Conservation (phyloP, 2,113 vertebrate species). For the Tupaia chinensis region DNA sequence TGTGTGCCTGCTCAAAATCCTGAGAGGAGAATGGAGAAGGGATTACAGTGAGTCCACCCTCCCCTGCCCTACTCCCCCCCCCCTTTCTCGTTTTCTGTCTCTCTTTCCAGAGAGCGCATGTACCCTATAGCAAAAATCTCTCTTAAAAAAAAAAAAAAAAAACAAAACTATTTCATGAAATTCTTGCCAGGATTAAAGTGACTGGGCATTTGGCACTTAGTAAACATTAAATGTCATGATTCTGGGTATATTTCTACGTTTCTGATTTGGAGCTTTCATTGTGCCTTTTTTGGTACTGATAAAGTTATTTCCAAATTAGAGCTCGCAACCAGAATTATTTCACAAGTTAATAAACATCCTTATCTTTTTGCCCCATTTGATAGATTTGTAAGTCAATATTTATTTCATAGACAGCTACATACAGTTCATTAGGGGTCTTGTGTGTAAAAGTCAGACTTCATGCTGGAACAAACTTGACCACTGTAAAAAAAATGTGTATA, state of each 20-base stretch:
- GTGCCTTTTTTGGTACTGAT: neutral
- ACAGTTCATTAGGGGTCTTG: neutral
- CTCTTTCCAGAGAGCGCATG: too few species aligned
- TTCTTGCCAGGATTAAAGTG: conserved; percentile 1
- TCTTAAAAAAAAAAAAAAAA: too few species aligned
- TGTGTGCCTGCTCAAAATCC: too few species aligned
- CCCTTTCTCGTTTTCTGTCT: too few species aligned
- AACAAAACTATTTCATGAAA: conserved; percentile 6
- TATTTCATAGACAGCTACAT: neutral
- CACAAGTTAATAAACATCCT: neutral
- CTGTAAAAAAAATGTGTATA: too few species aligned
- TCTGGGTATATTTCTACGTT: neutral
- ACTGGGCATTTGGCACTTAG: neutral
- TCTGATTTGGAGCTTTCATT: conserved; percentile 31
- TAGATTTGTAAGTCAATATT: neutral
- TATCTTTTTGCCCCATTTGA: neutral
- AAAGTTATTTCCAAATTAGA: conserved; percentile 17
- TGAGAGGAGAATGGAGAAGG: too few species aligned
- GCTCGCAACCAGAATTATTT: conserved; percentile 2
- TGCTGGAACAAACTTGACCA: neutral
- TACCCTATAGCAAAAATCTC: too few species aligned
- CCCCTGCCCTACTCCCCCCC: too few species aligned
- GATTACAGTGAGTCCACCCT: too few species aligned
- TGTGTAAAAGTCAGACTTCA: conserved; percentile 28
- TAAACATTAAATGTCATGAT: conserved; percentile 30